These are phyloP conservation scores for Stenopsyche tienmushanensis DNA, from an alignment of 1,140 invertebrate genomes.

Conservation along the genomic window DNA sequence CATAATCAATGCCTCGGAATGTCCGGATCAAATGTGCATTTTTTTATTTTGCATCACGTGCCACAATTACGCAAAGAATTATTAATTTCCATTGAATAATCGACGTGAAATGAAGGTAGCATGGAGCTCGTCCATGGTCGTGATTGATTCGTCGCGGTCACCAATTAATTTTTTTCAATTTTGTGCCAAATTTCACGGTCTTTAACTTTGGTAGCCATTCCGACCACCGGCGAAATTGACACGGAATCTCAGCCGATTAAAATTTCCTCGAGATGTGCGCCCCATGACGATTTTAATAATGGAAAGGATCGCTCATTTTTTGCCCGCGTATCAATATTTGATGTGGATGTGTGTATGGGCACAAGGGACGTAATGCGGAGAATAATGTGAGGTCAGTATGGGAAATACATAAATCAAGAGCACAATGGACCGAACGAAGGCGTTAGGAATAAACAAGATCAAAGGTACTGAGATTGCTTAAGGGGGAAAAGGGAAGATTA, in stretches of 20 bases:
- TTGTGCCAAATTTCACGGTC: constrained; percentile 36
- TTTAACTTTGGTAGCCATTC: constrained; percentile 4
- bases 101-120: constrained; percentile 28
- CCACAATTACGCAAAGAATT: constrained; percentile 17
- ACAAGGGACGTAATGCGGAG: too few species aligned
- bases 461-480: constrained; percentile 3
- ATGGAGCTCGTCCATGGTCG: constrained; percentile 8
- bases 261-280: too few species aligned
- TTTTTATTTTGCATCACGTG: too few species aligned
- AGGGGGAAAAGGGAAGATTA: background rate
- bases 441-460: constrained; percentile 23
- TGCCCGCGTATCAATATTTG: too few species aligned
- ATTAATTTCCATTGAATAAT: constrained; percentile 22
- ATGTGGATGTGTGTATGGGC: too few species aligned
- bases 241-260: background rate
- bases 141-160: constrained; percentile 34
- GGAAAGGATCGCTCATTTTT: too few species aligned
- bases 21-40: too few species aligned
- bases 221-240: background rate
- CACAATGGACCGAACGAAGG: constrained; percentile 19
- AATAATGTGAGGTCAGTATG: too few species aligned
- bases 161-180: constrained; percentile 38
- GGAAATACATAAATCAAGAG: constrained; percentile 22
- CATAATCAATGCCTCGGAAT: too few species aligned
- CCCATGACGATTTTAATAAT: too few species aligned